Percentiles rank a stretch among this genome's conserved stretches.
These are phyloP conservation scores for Darevskia mixta DNA, from an alignment of 2,797 vertebrate species.

Conservation along the genomic window DNA sequence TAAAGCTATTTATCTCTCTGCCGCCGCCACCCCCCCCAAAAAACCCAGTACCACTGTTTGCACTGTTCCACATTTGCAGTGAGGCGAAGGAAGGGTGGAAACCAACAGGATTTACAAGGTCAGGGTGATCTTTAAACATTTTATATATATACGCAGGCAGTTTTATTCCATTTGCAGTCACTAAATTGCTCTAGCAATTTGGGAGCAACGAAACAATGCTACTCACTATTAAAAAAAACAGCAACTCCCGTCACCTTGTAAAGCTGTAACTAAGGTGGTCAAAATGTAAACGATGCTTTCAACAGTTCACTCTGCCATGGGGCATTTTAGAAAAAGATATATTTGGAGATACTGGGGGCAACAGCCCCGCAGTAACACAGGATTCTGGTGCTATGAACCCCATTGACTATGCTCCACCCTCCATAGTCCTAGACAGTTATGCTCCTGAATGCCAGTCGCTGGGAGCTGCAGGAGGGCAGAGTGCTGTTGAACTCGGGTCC, in stretches of 20 bases:
- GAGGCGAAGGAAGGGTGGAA: constrained; percentile 43
- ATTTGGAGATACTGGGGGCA: background rate
- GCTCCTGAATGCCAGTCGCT: no score
- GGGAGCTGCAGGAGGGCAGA: no score
- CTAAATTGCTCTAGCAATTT: constrained; percentile 60
- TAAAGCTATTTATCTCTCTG: constrained; percentile 65
- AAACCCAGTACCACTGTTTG: constrained; percentile 63
- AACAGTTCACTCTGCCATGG: constrained; percentile 56
- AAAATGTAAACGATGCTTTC: constrained; percentile 52
- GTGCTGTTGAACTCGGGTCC: no score
- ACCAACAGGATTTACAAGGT: constrained; percentile 68
- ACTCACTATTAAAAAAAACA: constrained; percentile 32
- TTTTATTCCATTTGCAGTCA: constrained; percentile 54
- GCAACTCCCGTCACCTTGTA: constrained; percentile 32
- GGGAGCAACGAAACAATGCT: constrained; percentile 51
- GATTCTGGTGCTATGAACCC: no score
- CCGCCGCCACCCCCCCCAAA: background rate
- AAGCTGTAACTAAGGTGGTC: constrained; percentile 53
- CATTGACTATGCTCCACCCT: no score
- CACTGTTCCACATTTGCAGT: constrained; percentile 68
- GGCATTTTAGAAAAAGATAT: constrained; percentile 54
- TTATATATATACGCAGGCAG: constrained; percentile 62
- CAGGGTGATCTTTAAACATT: constrained; percentile 71
- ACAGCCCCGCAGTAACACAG: no score
- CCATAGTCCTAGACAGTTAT: no score